A percentile compares a stretch with the other conserved stretches of the same genome.
Evolutionary conservation across 2,113 vertebrate species (phyloP).

Genomic region (Uria aalge): DNA sequence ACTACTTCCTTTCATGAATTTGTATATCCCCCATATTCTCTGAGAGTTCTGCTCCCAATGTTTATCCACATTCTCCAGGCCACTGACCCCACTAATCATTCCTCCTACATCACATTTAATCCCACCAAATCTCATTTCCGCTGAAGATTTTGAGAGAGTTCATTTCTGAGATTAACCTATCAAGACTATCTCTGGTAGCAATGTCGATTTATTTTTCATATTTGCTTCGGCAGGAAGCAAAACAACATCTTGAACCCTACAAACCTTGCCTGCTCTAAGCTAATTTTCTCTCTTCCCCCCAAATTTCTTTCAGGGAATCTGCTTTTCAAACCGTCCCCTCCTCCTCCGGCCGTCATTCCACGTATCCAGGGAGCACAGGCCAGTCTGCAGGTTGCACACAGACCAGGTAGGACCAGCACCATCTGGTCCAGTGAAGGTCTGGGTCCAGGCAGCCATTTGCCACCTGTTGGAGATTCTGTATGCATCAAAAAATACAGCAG

Average conservation of each 20-base stretch:
- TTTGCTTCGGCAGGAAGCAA: background rate
- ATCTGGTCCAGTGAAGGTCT: background rate
- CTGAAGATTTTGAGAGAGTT: background rate
- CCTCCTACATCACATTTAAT: background rate
- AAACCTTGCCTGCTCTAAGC: background rate
- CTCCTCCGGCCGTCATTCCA: accelerated
- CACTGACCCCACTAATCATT: background rate
- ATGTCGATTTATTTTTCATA: background rate
- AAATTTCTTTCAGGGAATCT: background rate
- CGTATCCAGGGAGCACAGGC: accelerated
- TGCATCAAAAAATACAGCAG: background rate
- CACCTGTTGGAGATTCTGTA: background rate
- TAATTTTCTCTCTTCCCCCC: background rate
- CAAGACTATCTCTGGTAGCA: background rate
- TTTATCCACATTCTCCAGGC: background rate
- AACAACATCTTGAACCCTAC: background rate
- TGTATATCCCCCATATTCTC: background rate
- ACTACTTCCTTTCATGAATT: background rate
- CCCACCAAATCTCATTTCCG: background rate
- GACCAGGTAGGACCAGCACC: background rate
- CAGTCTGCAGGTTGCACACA: background rate
- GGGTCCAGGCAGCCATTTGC: background rate
- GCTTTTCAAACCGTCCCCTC: background rate
- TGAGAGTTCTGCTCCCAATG: background rate
- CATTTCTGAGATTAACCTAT: background rate